Evolutionary conservation across 2,797 vertebrate species (phyloP).

Genomic region (Channallabes apus): DNA sequence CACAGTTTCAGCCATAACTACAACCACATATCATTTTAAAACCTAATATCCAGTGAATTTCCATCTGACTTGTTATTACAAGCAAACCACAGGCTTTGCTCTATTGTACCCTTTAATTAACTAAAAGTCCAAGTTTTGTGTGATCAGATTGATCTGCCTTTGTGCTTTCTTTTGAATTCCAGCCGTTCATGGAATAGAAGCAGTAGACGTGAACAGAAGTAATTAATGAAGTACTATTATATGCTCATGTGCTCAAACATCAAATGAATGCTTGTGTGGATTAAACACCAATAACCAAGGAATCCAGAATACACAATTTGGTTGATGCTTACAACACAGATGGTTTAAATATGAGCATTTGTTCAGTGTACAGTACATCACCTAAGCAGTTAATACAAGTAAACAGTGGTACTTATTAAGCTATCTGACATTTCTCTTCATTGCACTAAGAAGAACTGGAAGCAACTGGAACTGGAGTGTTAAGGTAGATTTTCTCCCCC

Average conservation of each 20-base stretch:
- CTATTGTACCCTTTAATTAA: constrained; percentile 12
- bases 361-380: not conserved
- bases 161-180: constrained; percentile 8
- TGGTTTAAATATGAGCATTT: constrained; percentile 27
- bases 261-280: not conserved
- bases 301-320: constrained; percentile 7
- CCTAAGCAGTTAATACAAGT: not conserved
- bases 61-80: not conserved
- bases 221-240: constrained; percentile 1
- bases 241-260: constrained; percentile 15
- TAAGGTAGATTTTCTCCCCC: not conserved
- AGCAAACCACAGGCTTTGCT: not conserved
- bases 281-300: constrained; percentile 14
- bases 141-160: not conserved
- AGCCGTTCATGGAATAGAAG: not conserved
- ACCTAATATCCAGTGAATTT: not conserved
- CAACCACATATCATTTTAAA: not conserved
- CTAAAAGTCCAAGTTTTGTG: not conserved
- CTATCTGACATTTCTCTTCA: not conserved
- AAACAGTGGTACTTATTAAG: not conserved
- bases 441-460: not conserved
- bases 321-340: not conserved
- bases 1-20: not conserved
- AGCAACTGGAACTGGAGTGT: not conserved
- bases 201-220: constrained; percentile 2